Evolutionary conservation across 1,140 invertebrate genomes (phyloP), one percentile per base, ranked within the genome.

Genomic region (Melipona quadrifasciata): DNA sequence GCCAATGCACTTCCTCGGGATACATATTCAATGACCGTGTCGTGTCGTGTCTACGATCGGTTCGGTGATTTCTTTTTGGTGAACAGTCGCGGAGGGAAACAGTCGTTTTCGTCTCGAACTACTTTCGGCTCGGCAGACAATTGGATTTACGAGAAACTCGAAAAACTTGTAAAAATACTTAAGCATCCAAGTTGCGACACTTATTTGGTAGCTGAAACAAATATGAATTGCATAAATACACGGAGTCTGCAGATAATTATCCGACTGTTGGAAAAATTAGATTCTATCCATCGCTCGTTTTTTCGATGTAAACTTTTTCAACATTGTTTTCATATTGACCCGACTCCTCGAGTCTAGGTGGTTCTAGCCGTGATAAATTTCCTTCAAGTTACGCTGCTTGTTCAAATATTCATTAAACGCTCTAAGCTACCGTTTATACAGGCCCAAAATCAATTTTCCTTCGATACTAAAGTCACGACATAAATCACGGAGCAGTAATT

Each of bases 1-100:
- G 92, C 91, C 92, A 92, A 92, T 94, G 93, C 92, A 93, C 92
- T 93, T 91, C 87, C 76, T 84, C 55, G 74, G 90, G 91, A 92
- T 93, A 92, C 92, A 93, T 93, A 94, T 94, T 93, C 91, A 93
- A 88, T 84, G 87, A 82, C 75, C 73, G 71, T 73, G 73, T 85
- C 73, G 71, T 73, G 73, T 85, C 79, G 86, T 34, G 67, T 53
- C 27, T 31, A 39, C 12, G 12, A 34, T 34, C 34, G 19, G 6
- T 24, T 39, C 11, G 53, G n/a, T 51, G 39, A 14, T 51, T 61
- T 61, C n/a, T 47, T 47, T 16, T 16, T 65, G 12, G 64, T 24
- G n/a, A 31, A 65, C 11, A 65, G 27, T 16, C 24, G 1, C 14
- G 61, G 24, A 64, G 24, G 17, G 6, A 17, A 64, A 64, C 21